phyloP scores from a whole-genome alignment of 2,888 invertebrate species.

The Blastobasis adustella region DNA sequence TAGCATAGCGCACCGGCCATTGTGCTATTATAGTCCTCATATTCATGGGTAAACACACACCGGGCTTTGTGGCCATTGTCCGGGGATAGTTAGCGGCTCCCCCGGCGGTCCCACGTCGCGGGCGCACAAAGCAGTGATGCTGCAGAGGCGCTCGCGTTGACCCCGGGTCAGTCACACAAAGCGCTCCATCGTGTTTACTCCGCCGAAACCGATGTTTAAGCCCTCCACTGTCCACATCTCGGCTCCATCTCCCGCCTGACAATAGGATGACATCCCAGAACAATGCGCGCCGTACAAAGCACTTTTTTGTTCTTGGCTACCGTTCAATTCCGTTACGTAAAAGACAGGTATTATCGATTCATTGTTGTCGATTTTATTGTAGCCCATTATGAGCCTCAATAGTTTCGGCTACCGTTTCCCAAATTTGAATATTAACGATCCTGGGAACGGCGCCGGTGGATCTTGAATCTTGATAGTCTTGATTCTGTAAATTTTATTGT shows the following conservation, averaged over 20 bases:
- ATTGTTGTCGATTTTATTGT: constrained; percentile 59
- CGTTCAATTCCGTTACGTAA: constrained; percentile 60
- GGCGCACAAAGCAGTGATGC: constrained; percentile 31
- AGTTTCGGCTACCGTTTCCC: constrained; percentile 44
- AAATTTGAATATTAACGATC: constrained; percentile 57
- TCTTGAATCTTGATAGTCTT: constrained; percentile 4
- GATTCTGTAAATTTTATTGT: constrained; percentile 8
- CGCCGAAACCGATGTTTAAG: constrained; percentile 48
- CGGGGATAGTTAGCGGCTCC: constrained; percentile 67
- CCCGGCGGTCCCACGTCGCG: constrained; percentile 57
- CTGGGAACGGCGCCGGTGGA: constrained; percentile 46
- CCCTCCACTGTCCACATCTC: constrained; percentile 6
- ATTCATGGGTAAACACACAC: constrained; percentile 75
- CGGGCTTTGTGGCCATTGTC: constrained; percentile 64
- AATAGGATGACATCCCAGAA: constrained; percentile 43
- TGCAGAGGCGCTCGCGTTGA: constrained; percentile 44
- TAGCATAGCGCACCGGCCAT: constrained; percentile 63
- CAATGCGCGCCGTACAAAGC: constrained; percentile 41
- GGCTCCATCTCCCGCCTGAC: constrained; percentile 42
- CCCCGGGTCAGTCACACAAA: constrained; percentile 21
- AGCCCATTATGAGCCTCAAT: constrained; percentile 9
- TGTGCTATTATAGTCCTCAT: constrained; percentile 59
- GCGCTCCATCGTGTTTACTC: constrained; percentile 59
- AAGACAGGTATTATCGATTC: constrained; percentile 63
- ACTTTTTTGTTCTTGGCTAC: constrained; percentile 65